Evolutionary conservation across 2,888 invertebrate genomes (phyloP).

Genomic region (Scrobipalpa atriplicella): DNA sequence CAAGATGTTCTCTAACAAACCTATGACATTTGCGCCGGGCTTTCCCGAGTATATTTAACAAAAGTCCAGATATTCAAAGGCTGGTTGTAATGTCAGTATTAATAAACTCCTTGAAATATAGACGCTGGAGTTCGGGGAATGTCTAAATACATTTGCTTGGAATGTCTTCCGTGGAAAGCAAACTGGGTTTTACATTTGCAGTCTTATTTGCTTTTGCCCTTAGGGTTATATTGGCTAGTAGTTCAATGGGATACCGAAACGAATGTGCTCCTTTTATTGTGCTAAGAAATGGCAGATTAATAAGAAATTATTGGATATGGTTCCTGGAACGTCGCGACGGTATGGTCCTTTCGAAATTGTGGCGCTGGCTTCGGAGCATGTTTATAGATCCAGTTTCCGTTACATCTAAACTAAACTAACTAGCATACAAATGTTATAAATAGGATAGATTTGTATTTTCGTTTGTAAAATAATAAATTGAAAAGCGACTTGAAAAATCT

Average conservation of each 20-base stretch:
- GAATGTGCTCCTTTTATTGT: constrained; percentile 47
- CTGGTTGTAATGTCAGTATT: constrained; percentile 24
- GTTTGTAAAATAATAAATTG: no score
- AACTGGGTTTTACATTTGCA: neutral
- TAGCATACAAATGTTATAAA: no score
- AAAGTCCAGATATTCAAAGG: constrained; percentile 19
- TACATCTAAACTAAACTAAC: neutral
- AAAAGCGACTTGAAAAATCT: no score
- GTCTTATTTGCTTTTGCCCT: constrained; percentile 14
- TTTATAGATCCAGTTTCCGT: constrained; percentile 8
- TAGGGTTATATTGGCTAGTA: constrained; percentile 1
- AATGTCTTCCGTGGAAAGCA: constrained; percentile 24
- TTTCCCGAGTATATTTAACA: constrained; percentile 9
- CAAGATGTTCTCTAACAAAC: neutral
- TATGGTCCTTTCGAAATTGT: neutral
- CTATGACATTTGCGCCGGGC: neutral
- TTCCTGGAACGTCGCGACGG: constrained; percentile 40
- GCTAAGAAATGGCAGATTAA: constrained; percentile 51
- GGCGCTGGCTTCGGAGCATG: neutral
- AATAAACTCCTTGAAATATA: constrained; percentile 39
- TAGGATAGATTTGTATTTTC: no score
- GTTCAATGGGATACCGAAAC: constrained; percentile 36
- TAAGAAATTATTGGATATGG: constrained; percentile 49
- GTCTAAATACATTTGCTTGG: constrained; percentile 54
- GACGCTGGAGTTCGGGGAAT: constrained; percentile 56